Percentiles rank a stretch among this genome's conserved stretches.
These are phyloP conservation scores for Cherax destructor DNA, from an alignment of 1,140 invertebrate genomes.

Conservation along the genomic window DNA sequence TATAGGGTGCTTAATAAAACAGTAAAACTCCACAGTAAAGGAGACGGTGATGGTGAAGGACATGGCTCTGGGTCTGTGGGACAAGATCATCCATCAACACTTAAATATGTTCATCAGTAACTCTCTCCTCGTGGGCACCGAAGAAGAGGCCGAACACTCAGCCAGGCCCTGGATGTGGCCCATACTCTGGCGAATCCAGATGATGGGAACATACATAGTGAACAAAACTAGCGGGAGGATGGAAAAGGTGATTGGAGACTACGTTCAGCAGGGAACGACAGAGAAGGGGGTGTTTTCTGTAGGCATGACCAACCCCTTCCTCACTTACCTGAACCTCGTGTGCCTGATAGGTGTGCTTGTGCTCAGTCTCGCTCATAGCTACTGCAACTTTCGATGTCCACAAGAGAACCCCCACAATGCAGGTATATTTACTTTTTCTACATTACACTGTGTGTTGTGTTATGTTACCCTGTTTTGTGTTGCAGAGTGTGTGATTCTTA, in stretches of 20 bases:
- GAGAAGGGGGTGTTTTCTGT: slow-evolving; percentile 27
- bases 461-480: no score
- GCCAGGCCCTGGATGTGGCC: slow-evolving; percentile 70
- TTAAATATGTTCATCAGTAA: slow-evolving; percentile 67
- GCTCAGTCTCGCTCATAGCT: slow-evolving; percentile 50
- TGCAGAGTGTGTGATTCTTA: no score
- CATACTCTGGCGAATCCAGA: slow-evolving; percentile 42
- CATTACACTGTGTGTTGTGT: no score
- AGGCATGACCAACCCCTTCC: slow-evolving; percentile 66
- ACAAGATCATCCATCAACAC: slow-evolving; percentile 63
- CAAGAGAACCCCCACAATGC: neutral
- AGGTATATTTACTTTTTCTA: neutral
- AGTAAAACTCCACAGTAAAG: neutral
- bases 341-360: slow-evolving; percentile 6
- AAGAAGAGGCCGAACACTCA: slow-evolving; percentile 24
- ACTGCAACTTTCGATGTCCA: slow-evolving; percentile 29
- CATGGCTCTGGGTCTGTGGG: slow-evolving; percentile 56
- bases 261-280: neutral
- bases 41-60: slow-evolving; percentile 1
- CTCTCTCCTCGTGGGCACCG: slow-evolving; percentile 27
- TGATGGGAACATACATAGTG: slow-evolving; percentile 34
- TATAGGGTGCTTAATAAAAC: no score
- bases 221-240: neutral
- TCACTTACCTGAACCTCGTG: slow-evolving; percentile 63
- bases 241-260: no score